Conservation (phyloP, 2,113 vertebrate species). For the Pagrus major region DNA sequence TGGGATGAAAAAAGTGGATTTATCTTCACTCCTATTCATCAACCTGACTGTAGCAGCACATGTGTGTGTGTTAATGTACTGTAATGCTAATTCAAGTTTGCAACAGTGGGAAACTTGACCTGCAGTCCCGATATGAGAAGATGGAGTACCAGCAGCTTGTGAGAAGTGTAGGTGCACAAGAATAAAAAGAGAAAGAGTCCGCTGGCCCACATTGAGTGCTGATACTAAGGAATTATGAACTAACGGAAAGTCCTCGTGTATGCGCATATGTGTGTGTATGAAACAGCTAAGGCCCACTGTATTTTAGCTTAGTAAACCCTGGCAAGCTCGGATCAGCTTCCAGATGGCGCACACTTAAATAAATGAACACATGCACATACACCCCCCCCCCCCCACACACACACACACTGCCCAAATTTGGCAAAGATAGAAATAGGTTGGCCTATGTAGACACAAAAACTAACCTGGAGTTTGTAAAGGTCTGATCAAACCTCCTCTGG, state of each 20-base stretch:
- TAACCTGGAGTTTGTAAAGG: background rate
- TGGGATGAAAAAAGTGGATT: too few species aligned
- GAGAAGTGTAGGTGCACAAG: too few species aligned
- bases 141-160: too few species aligned
- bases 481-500: background rate
- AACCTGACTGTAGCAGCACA: too few species aligned
- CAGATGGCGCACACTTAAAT: conserved; percentile 80
- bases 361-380: conserved; percentile 61
- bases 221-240: background rate
- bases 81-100: too few species aligned
- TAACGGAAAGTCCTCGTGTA: background rate
- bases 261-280: background rate
- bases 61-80: too few species aligned
- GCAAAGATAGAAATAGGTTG: conserved; percentile 1
- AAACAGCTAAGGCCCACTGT: conserved; percentile 12
- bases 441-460: background rate
- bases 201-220: too few species aligned
- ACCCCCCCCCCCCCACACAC: conserved; percentile 57
- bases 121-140: too few species aligned
- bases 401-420: conserved; percentile 29
- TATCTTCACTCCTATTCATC: too few species aligned
- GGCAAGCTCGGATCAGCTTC: conserved; percentile 68
- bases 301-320: conserved; percentile 58
- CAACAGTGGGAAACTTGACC: too few species aligned
- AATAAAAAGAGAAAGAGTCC: too few species aligned